A percentile compares a stretch with the other conserved stretches of the same genome.
phyloP scores from a whole-genome alignment of 2,888 invertebrate genomes.

The Lordiphosa fenestrarum region DNA sequence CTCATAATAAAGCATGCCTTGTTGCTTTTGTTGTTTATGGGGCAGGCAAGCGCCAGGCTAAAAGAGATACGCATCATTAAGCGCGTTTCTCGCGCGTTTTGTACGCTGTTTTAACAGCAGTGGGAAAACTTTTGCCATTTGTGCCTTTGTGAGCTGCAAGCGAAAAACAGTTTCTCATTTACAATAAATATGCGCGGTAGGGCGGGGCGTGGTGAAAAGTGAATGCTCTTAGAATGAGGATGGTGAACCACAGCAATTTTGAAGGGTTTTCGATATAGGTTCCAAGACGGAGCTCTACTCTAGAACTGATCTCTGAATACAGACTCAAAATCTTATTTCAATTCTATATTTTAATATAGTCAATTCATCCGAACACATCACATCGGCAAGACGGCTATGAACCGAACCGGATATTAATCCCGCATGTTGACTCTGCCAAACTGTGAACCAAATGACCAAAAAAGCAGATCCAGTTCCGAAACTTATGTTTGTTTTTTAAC shows the following conservation, averaged over 20 bases:
- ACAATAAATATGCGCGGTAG: not conserved
- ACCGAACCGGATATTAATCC: no score
- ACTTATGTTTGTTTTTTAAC: no score
- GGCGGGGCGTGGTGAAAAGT: not conserved
- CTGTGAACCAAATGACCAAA: no score
- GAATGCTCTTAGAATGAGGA: not conserved
- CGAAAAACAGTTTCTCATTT: not conserved
- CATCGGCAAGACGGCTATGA: no score
- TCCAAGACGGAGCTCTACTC: no score
- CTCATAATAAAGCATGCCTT: slow-evolving; percentile 61
- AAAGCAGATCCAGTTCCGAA: no score
- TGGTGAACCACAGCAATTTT: not conserved
- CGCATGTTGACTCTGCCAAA: no score
- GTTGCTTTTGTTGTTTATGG: slow-evolving; percentile 67
- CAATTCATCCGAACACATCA: no score
- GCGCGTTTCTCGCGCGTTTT: slow-evolving; percentile 57
- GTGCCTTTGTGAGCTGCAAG: slow-evolving; percentile 6
- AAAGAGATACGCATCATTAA: slow-evolving; percentile 61
- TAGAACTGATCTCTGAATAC: no score
- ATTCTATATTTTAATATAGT: no score
- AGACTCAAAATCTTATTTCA: no score
- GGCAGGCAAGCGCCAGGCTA: slow-evolving; percentile 41
- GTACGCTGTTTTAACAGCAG: slow-evolving; percentile 32
- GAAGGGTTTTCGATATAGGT: no score
- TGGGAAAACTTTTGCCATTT: slow-evolving; percentile 9